phyloP scores from a whole-genome alignment of 2,113 vertebrate species.

The Tapirus terrestris region DNA sequence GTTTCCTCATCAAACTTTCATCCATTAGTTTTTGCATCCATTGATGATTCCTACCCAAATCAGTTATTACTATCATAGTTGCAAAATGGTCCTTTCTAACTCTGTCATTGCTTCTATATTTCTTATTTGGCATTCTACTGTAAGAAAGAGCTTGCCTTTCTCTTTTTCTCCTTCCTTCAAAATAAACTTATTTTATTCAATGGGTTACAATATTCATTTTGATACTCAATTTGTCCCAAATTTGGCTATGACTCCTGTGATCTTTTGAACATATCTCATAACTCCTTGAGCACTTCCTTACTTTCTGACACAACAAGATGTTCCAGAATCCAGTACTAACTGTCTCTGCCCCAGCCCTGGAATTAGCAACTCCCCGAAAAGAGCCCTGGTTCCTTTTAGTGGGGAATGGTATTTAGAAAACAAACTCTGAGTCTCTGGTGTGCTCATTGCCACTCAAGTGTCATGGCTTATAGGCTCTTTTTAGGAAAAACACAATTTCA shows the following conservation, averaged over 20 bases:
- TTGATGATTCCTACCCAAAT: neutral
- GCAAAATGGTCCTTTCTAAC: neutral
- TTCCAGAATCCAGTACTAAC: neutral
- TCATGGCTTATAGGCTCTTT: neutral
- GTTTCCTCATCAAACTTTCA: neutral
- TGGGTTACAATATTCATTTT: neutral
- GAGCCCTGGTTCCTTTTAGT: neutral
- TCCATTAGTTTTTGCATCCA: neutral
- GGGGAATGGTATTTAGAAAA: neutral
- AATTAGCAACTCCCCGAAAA: neutral
- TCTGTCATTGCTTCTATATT: neutral
- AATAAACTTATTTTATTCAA: neutral
- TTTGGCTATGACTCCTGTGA: neutral
- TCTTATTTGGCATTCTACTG: neutral
- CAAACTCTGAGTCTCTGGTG: neutral
- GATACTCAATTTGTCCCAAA: neutral
- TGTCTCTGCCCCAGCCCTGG: neutral
- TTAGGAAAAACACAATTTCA: neutral
- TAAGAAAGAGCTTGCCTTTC: neutral
- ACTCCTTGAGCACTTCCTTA: neutral
- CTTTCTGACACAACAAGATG: neutral
- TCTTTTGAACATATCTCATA: neutral
- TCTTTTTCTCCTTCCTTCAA: neutral
- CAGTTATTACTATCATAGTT: neutral
- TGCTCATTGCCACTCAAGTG: neutral